phyloP scores from a whole-genome alignment of 2,113 vertebrate genomes.

The Xenotilapia flavipinnis region DNA sequence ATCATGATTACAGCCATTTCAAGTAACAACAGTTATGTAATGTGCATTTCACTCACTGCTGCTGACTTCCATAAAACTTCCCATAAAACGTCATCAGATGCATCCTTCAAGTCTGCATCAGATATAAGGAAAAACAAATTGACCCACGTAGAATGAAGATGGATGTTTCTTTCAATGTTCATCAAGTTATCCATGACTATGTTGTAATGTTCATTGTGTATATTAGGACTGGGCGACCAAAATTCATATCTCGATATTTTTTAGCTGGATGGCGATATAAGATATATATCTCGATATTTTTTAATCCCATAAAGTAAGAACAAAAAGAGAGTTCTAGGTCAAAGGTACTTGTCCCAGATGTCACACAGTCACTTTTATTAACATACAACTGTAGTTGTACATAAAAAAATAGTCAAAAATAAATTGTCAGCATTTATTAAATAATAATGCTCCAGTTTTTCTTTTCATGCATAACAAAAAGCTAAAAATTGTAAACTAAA shows the following conservation, averaged over 20 bases:
- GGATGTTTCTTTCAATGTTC: background rate
- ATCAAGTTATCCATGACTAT: background rate
- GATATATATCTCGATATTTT: accelerated
- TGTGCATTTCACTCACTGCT: background rate
- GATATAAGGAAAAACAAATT: background rate
- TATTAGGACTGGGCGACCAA: background rate
- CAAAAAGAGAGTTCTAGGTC: background rate
- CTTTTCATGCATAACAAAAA: background rate
- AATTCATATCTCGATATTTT: accelerated
- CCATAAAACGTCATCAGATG: background rate
- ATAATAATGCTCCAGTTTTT: background rate
- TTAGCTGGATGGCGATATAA: background rate
- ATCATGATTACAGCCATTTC: background rate
- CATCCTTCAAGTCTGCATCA: background rate
- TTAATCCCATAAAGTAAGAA: background rate
- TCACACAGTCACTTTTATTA: background rate
- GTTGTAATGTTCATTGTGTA: accelerated
- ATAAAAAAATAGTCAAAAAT: background rate
- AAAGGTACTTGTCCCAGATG: background rate
- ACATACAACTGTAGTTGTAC: background rate
- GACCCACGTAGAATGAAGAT: background rate
- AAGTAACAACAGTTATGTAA: background rate
- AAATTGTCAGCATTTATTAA: background rate
- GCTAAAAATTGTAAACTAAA: background rate
- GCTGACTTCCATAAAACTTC: background rate